phyloP scores from a whole-genome alignment of 2,797 vertebrate genomes.

The Oreochromis grahami region DNA sequence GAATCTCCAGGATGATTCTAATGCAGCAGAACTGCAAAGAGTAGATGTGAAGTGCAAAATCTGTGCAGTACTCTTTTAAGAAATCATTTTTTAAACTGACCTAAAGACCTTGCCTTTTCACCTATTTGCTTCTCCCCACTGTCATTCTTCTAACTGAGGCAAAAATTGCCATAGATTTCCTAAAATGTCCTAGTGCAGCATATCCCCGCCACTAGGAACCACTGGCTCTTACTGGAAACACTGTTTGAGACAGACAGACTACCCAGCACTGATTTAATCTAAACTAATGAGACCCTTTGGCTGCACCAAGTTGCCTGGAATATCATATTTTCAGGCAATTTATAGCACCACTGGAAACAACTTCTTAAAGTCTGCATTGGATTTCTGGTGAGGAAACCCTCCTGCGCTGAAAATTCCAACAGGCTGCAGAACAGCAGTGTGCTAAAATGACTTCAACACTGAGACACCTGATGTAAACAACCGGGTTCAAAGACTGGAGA shows the following conservation, averaged over 20 bases:
- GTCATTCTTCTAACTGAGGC: background rate
- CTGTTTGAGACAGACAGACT: conserved; percentile 30
- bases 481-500: conserved; percentile 20
- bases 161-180: background rate
- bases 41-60: background rate
- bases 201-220: conserved; percentile 32
- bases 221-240: conserved; percentile 22
- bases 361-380: background rate
- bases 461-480: conserved; percentile 53
- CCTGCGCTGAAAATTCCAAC: background rate
- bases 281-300: conserved; percentile 20
- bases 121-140: background rate
- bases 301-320: background rate
- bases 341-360: background rate
- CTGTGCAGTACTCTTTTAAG: background rate
- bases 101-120: background rate
- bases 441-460: background rate
- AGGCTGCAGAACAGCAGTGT: background rate
- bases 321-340: background rate
- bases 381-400: background rate
- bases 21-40: background rate
- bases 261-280: background rate
- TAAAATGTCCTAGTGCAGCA: conserved; percentile 1
- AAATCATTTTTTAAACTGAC: background rate
- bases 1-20: background rate